Conservation (phyloP, 2,113 vertebrate genomes). For the Carettochelys insculpta region DNA sequence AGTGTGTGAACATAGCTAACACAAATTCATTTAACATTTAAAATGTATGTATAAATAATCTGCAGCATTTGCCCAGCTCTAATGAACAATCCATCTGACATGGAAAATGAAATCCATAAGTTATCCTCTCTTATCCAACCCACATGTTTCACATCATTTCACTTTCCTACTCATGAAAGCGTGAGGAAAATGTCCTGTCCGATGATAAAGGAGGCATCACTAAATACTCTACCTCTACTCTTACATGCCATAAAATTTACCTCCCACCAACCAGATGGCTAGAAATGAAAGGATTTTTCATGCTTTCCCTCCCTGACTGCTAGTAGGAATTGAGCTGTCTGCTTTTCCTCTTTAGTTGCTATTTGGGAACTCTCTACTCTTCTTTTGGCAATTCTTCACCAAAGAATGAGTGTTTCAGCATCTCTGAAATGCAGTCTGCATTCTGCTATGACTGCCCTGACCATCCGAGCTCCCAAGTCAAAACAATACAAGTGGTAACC, state of each 20-base stretch:
- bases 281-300: not conserved
- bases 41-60: not conserved
- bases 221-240: not conserved
- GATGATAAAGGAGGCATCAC: not conserved
- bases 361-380: not conserved
- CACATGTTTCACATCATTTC: not conserved
- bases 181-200: not conserved
- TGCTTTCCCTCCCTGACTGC: not conserved
- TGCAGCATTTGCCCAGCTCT: not conserved
- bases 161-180: not conserved
- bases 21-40: not conserved
- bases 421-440: not conserved
- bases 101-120: not conserved
- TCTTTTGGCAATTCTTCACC: not conserved
- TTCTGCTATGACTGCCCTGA: not conserved
- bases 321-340: not conserved
- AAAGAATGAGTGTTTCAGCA: not conserved
- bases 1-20: not conserved
- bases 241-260: not conserved
- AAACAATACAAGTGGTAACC: rapidly evolving
- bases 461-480: not conserved
- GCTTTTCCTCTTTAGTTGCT: not conserved
- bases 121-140: not conserved
- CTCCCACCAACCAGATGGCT: not conserved
- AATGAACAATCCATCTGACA: not conserved